Percentiles rank a stretch among this genome's conserved stretches.
These are phyloP conservation scores for Dendrolimus punctatus DNA, from an alignment of 1,140 invertebrate species.

Conservation along the genomic window DNA sequence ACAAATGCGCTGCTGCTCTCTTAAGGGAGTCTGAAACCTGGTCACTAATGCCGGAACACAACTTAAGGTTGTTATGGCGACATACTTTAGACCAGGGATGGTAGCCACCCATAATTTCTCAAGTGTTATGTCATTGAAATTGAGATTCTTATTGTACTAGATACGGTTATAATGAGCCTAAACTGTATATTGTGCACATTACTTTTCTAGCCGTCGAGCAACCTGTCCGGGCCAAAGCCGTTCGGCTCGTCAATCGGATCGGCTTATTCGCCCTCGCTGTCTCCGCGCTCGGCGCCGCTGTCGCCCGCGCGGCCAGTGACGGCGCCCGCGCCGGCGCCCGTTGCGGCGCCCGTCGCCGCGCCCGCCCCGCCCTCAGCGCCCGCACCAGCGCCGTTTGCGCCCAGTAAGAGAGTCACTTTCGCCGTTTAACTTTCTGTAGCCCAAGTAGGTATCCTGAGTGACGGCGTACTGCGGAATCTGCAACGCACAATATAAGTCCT, in stretches of 20 bases:
- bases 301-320: constrained; percentile 54
- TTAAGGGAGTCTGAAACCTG: too few relatives aligned
- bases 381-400: constrained; percentile 45
- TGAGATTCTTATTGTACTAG: too few relatives aligned
- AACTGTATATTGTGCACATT: background rate
- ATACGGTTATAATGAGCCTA: background rate
- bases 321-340: constrained; percentile 35
- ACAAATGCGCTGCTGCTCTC: too few relatives aligned
- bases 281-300: constrained; percentile 63
- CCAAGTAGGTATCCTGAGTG: background rate
- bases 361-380: constrained; percentile 38
- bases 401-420: constrained; percentile 70
- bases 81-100: too few relatives aligned
- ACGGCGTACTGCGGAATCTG: too few relatives aligned
- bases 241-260: constrained; percentile 71
- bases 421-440: constrained; percentile 35
- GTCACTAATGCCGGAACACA: too few relatives aligned
- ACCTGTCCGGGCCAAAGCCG: constrained; percentile 74
- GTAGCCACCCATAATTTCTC: too few relatives aligned
- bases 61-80: too few relatives aligned
- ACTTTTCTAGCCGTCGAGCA: constrained; percentile 60
- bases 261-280: constrained; percentile 65
- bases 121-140: too few relatives aligned
- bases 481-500: too few relatives aligned
- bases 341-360: constrained; percentile 33